Conservation (phyloP, 2,888 invertebrate genomes). For the Ichneumoninae sp. region DNA sequence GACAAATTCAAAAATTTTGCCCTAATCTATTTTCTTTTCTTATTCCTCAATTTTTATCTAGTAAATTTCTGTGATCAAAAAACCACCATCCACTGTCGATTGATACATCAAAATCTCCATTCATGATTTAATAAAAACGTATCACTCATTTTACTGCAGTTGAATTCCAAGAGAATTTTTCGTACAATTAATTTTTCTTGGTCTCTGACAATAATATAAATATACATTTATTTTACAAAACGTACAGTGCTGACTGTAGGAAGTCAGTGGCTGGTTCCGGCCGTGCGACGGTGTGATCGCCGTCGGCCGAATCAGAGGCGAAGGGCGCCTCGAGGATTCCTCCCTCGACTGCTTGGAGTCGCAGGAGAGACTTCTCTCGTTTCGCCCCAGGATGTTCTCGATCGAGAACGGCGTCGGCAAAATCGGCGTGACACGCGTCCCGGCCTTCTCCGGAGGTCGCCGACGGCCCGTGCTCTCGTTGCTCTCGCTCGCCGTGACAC, state of each 20-base stretch:
- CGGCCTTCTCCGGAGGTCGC: conserved; percentile 45
- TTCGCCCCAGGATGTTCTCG: conserved; percentile 78
- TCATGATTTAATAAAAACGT: no score
- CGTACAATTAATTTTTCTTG: neutral
- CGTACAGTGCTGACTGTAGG: conserved; percentile 58
- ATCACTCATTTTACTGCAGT: no score
- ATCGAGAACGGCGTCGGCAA: conserved; percentile 80
- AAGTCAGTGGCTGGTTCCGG: conserved; percentile 31
- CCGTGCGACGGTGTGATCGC: conserved; percentile 60
- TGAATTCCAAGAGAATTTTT: no score
- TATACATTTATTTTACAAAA: conserved; percentile 13
- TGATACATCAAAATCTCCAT: no score
- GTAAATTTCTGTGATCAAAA: no score
- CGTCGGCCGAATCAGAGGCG: conserved; percentile 65
- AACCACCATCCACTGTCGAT: no score
- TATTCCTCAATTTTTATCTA: no score
- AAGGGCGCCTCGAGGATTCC: conserved; percentile 24
- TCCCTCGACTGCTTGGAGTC: conserved; percentile 49
- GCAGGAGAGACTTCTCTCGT: conserved; percentile 64
- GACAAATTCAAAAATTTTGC: no score
- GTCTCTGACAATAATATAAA: neutral
- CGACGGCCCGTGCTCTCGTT: conserved; percentile 67
- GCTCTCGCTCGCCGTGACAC: conserved; percentile 69
- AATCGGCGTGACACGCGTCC: conserved; percentile 62
- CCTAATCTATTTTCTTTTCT: no score